Evolutionary conservation across 2,888 invertebrate species (phyloP).

Genomic region (Ctena decussata): DNA sequence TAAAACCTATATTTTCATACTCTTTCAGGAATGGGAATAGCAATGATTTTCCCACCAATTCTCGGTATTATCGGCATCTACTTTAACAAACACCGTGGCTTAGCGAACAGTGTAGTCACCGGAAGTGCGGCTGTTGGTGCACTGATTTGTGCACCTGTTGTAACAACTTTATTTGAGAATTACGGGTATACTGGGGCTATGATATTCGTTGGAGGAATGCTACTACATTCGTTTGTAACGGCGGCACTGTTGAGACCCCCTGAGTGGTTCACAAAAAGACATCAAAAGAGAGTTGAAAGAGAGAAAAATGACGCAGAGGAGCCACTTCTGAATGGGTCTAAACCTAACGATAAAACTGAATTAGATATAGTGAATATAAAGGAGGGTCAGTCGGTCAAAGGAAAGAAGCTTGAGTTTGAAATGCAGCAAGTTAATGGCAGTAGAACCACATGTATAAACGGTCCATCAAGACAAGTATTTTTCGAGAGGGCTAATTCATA

Average conservation of each 20-base stretch:
- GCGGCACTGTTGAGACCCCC: slow-evolving; percentile 35
- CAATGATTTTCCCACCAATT: slow-evolving; percentile 34
- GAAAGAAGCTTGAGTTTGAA: too few relatives aligned
- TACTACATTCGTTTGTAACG: slow-evolving; percentile 16
- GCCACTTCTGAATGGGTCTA: too few relatives aligned
- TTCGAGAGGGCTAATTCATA: too few relatives aligned
- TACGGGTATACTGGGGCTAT: slow-evolving; percentile 38
- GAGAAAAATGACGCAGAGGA: too few relatives aligned
- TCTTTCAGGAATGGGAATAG: slow-evolving; percentile 44
- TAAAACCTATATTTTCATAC: not conserved
- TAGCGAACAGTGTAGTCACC: slow-evolving; percentile 51
- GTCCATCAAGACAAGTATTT: too few relatives aligned
- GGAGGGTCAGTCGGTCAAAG: too few relatives aligned
- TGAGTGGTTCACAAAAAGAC: not conserved
- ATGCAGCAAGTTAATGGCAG: too few relatives aligned
- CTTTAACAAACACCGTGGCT: slow-evolving; percentile 43
- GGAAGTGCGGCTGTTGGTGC: slow-evolving; percentile 41
- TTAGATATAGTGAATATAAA: too few relatives aligned
- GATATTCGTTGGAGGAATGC: slow-evolving; percentile 31
- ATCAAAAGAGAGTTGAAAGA: too few relatives aligned
- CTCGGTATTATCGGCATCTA: slow-evolving; percentile 44
- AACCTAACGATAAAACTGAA: too few relatives aligned
- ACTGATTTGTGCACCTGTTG: slow-evolving; percentile 38
- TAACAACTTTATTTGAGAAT: slow-evolving; percentile 35
- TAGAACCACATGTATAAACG: too few relatives aligned